A percentile compares a stretch with the other conserved stretches of the same genome.
Evolutionary conservation across 2,797 vertebrate genomes (phyloP).

Genomic region (Crax fasciolata): DNA sequence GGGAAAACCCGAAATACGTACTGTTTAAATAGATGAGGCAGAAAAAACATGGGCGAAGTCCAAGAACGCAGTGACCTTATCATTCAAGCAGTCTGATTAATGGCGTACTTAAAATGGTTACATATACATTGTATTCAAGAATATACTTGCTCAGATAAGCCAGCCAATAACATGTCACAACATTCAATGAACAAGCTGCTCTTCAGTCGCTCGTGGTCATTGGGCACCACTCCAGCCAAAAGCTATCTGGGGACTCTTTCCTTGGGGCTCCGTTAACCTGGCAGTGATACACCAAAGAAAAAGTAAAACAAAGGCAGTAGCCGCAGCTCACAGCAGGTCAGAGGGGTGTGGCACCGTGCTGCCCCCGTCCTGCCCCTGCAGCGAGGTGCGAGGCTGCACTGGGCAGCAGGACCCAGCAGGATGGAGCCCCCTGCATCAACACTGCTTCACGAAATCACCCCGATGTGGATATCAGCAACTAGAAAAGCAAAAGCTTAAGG

Average conservation of each 20-base stretch:
- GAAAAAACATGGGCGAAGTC: rapidly evolving
- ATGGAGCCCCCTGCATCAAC: neutral
- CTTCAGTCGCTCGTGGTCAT: neutral
- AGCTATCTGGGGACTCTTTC: neutral
- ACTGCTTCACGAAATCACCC: rapidly evolving
- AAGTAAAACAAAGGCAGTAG: too few relatives aligned
- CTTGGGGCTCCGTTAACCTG: neutral
- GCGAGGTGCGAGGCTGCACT: neutral
- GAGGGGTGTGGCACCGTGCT: rapidly evolving
- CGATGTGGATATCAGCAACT: neutral
- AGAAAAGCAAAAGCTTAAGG: neutral
- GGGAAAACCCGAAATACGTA: neutral
- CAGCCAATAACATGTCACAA: conserved; percentile 35
- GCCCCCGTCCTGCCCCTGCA: rapidly evolving
- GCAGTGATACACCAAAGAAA: neutral
- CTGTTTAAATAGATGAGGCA: neutral
- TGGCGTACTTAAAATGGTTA: neutral
- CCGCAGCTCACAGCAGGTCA: neutral
- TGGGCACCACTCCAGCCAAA: neutral
- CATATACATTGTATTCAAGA: conserved; percentile 18
- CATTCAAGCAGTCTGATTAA: neutral
- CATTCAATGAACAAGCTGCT: neutral
- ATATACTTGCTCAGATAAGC: conserved; percentile 44
- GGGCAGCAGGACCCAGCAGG: rapidly evolving
- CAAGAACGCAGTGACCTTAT: neutral